phyloP scores from a whole-genome alignment of 1,140 invertebrate species.

The Mycetomoellerius zeteki region DNA sequence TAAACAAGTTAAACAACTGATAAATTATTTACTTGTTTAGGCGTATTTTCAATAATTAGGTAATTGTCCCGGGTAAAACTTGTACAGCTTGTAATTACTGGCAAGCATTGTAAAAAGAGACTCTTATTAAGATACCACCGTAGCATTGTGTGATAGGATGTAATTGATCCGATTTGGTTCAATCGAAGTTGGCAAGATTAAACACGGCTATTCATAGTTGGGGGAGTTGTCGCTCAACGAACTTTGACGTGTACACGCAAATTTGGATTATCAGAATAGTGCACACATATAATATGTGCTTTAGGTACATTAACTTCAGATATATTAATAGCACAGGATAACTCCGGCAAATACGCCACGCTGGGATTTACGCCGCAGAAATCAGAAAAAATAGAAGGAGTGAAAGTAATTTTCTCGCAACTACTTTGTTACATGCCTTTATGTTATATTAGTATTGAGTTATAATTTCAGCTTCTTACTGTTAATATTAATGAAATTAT shows the following conservation, averaged over 20 bases:
- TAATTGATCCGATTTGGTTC: constrained; percentile 28
- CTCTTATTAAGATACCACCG: constrained; percentile 6
- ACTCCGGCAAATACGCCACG: too few relatives aligned
- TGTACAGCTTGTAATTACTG: background rate
- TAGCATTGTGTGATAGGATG: constrained; percentile 1
- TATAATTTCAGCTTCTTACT: too few relatives aligned
- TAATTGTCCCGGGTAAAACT: constrained; percentile 12
- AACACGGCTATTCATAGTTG: background rate
- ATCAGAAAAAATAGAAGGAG: too few relatives aligned
- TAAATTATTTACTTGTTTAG: background rate
- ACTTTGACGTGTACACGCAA: background rate
- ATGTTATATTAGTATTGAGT: too few relatives aligned
- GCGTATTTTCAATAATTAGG: background rate
- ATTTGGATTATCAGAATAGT: background rate
- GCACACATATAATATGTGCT: background rate
- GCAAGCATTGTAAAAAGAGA: background rate
- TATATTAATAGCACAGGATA: background rate
- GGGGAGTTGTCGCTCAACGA: background rate
- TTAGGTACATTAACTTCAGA: background rate
- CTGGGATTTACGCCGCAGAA: too few relatives aligned
- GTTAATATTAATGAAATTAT: too few relatives aligned
- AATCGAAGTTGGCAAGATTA: constrained; percentile 25
- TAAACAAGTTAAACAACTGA: background rate
- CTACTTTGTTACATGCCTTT: too few relatives aligned
- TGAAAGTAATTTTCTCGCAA: too few relatives aligned